Evolutionary conservation across 2,113 vertebrate genomes (phyloP), one percentile per base, ranked within the genome.

Genomic region (Amblyopsis rosae): DNA sequence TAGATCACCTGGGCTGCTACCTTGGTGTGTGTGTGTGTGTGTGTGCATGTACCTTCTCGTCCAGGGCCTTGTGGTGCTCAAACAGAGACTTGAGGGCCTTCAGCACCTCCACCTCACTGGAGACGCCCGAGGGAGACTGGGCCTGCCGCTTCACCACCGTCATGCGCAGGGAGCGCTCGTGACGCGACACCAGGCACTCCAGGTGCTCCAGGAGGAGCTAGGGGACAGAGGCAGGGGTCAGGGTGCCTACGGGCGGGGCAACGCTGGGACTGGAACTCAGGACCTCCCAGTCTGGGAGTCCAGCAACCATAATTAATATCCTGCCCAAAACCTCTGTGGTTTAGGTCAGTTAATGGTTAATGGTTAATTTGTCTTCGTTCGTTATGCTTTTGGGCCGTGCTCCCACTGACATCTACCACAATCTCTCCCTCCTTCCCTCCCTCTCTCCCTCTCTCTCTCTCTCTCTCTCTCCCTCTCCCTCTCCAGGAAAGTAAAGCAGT

Each of bases 71-170:
- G 89, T 99, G 98, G 89, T 99, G 98, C 85, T 99, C 98, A 88
- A 99, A 99, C 78, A 99, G 89, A 80, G 98, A 99, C 90, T 99
- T 99, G 85, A 99, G 94, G 4, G 98, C 98, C 91, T 99, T 99
- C 84, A 99, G 96, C 88, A 99, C 98, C 82, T 99, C 98, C 0
- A 99, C 98, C 86, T 99, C 98, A 46, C 98, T 99, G 88, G 98
- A 99, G 59, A 99, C 98, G 32, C 98, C 97, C 0, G 98, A 99
- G 17, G 98, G 98, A 71, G 98, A 99, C 92, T 99, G 98, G 53
- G 98, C 97, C 94, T 99, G 98, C 0, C 98, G 91, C 81, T 99
- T 99, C 32, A 99, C 98, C 90, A 99, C 98, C 0, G 97, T 99
- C 98, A 99, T 99, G 49, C 98, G 95, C 9, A 99, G 92, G 0